Evolutionary conservation across 2,888 invertebrate species (phyloP), one percentile per base, ranked within the genome.

Genomic region (Ormyrus rosae): DNA sequence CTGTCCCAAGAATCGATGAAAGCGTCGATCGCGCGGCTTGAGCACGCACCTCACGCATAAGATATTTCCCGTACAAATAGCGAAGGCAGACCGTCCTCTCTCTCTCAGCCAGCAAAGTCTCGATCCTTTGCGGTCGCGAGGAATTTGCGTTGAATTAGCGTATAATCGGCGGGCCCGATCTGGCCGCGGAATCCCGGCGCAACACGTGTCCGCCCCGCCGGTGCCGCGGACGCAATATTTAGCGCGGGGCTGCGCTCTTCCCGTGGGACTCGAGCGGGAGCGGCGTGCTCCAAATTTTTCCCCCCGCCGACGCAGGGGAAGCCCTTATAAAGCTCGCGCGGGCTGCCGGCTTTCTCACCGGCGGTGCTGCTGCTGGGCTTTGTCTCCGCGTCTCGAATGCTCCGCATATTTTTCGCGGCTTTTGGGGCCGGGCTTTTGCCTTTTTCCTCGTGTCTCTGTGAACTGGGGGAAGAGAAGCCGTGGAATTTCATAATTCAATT

Each of bases 81-180:
- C 34, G 10, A 10, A 9, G 8, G 8, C 34, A 10, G n/a, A 5
- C 48, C 11, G n/a, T 2, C 48, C 46, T 34, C 34, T 34, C 34
- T 34, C 34, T 2, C 34, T 34, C 34, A 2, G 34, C 4, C 34
- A 34, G 34, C 34, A 34, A 34, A 34, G 34, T 34, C 34, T 34
- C 34, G 34, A 34, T 34, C 34, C 34, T 34, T 34, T 4, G 34
- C 34, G 34, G 34, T 34, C 34, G 34, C 34, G 3, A 34, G 34
- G 34, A 90, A 90, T 90, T 90, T 88, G 89, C 90, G 90, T 90
- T 89, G 90, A 90, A 90, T 90, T 90, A 90, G 90, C 90, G 90
- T 90, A 90, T 89, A 90, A 90, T 90, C 90, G 89, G 86, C 84
- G 88, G 86, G 86, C 87, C 65, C 90, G 90, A 90, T 90, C 90